Conservation (phyloP, 2,113 vertebrate genomes). For the Chamaetylas fuelleborni region DNA sequence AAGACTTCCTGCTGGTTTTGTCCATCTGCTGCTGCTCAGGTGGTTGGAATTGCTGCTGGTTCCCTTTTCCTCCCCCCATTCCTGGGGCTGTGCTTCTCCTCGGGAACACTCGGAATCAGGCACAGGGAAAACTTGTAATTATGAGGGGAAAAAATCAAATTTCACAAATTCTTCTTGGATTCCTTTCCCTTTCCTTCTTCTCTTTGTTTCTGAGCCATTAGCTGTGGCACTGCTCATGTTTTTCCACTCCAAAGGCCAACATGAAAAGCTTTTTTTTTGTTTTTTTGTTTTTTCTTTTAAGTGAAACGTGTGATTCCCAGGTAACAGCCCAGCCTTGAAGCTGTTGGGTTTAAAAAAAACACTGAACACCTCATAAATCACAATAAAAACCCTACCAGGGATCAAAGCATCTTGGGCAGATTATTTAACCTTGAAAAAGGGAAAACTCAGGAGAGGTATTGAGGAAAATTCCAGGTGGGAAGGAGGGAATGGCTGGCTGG, state of each 20-base stretch:
- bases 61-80: accelerated
- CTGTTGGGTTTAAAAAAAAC: background rate
- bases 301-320: background rate
- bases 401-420: background rate
- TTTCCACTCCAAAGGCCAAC: background rate
- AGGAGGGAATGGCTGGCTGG: background rate
- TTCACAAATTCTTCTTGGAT: background rate
- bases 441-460: background rate
- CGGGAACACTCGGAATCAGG: accelerated
- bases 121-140: background rate
- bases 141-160: background rate
- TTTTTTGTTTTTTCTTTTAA: background rate
- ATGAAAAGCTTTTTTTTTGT: background rate
- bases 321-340: background rate
- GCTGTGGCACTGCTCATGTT: background rate
- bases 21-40: slow-evolving; percentile 14
- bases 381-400: background rate
- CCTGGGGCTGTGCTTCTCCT: background rate
- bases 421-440: background rate
- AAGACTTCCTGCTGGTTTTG: background rate
- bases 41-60: background rate
- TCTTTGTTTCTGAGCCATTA: background rate
- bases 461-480: background rate
- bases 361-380: background rate
- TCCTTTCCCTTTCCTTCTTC: background rate